Percentiles rank a stretch among this genome's conserved stretches.
Conservation (phyloP, 2,113 vertebrate species). For the Gobius niger region DNA sequence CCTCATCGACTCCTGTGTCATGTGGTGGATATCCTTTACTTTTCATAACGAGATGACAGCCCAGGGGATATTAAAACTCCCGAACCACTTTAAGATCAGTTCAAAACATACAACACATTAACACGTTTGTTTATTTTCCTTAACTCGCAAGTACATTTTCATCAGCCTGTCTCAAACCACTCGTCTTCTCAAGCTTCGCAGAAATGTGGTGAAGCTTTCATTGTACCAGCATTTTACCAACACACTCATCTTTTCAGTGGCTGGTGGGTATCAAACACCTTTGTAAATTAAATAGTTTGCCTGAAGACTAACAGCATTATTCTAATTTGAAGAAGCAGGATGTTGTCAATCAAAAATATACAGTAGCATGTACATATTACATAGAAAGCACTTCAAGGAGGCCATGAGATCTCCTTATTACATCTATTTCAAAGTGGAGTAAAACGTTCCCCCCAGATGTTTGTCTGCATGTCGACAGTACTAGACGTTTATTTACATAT, state of each 20-base stretch:
- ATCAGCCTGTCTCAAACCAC: slow-evolving; percentile 96
- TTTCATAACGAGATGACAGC: too few species aligned
- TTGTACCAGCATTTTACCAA: slow-evolving; percentile 96
- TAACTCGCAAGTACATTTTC: slow-evolving; percentile 88
- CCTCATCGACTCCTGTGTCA: slow-evolving; percentile 92
- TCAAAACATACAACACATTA: not conserved
- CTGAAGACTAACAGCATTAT: too few species aligned
- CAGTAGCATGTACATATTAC: not conserved
- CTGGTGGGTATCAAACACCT: slow-evolving; percentile 79
- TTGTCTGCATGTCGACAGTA: not conserved
- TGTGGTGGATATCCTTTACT: slow-evolving; percentile 98
- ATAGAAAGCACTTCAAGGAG: not conserved
- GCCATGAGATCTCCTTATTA: not conserved
- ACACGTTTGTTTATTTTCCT: slow-evolving; percentile 72
- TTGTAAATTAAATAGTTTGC: not conserved
- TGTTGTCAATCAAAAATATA: too few species aligned
- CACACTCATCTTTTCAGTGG: slow-evolving; percentile 91
- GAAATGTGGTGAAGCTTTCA: slow-evolving; percentile 94
- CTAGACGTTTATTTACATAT: not conserved
- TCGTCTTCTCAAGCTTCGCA: slow-evolving; percentile 89
- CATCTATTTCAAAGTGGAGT: not conserved
- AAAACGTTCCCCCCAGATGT: not conserved
- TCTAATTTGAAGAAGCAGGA: too few species aligned
- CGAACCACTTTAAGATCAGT: not conserved
- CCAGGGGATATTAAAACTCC: not conserved